Evolutionary conservation across 2,888 invertebrate species (phyloP).

Genomic region (Periphyllus acericola): DNA sequence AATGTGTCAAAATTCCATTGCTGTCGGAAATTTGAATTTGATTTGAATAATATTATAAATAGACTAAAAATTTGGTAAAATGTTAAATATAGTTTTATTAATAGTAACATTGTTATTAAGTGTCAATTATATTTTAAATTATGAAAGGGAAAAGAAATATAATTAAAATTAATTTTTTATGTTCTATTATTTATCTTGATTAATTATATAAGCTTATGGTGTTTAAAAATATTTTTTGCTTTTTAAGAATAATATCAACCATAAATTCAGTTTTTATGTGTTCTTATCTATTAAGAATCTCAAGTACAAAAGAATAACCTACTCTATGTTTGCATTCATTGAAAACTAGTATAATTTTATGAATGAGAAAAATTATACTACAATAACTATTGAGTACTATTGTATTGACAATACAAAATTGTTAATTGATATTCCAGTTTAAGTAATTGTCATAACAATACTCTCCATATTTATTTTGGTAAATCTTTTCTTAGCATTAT

Average conservation of each 20-base stretch:
- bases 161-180: not conserved
- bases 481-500: constrained; percentile 6
- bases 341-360: not conserved
- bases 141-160: too few species aligned
- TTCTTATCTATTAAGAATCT: not conserved
- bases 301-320: not conserved
- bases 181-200: not conserved
- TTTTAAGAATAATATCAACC: not conserved
- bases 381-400: not conserved
- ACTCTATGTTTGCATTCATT: not conserved
- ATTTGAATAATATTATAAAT: too few species aligned
- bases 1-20: too few species aligned
- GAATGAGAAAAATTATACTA: not conserved
- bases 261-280: not conserved
- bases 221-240: not conserved
- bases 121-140: not conserved
- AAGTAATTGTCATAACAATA: not conserved
- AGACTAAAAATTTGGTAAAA: too few species aligned
- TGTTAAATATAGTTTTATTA: not conserved
- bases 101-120: not conserved
- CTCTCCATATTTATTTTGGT: not conserved
- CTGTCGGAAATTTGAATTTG: too few species aligned
- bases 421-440: not conserved
- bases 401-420: not conserved
- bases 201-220: too few species aligned